Conservation (phyloP, 2,797 vertebrate genomes). For the Eospalax fontanierii region DNA sequence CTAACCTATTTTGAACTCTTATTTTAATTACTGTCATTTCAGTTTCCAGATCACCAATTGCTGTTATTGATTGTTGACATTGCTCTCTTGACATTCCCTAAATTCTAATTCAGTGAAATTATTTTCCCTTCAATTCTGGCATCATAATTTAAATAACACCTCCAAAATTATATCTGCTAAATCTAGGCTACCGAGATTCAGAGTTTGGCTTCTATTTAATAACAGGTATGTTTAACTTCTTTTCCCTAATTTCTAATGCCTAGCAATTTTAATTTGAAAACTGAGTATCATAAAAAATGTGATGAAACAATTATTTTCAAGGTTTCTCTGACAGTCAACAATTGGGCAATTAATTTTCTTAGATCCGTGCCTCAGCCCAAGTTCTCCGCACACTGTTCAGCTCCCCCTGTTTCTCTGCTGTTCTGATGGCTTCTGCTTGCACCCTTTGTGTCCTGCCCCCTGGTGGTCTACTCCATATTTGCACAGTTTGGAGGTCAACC, state of each 20-base stretch:
- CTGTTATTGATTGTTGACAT: neutral
- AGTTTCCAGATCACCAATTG: neutral
- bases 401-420: neutral
- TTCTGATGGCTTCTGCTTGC: neutral
- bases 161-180: no score
- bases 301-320: neutral
- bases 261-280: neutral
- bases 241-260: neutral
- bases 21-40: neutral
- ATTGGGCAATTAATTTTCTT: neutral
- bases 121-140: constrained; percentile 10
- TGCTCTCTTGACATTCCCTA: neutral
- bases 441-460: neutral
- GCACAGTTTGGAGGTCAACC: no score
- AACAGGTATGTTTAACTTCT: neutral
- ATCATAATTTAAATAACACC: neutral
- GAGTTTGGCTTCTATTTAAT: no score
- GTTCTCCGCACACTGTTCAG: neutral
- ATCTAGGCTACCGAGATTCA: no score
- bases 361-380: neutral
- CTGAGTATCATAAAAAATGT: neutral
- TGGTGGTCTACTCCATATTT: neutral
- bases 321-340: neutral
- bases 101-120: neutral
- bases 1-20: neutral